Evolutionary conservation across 2,797 vertebrate genomes (phyloP).

Genomic region (Sebastes steindachneri): DNA sequence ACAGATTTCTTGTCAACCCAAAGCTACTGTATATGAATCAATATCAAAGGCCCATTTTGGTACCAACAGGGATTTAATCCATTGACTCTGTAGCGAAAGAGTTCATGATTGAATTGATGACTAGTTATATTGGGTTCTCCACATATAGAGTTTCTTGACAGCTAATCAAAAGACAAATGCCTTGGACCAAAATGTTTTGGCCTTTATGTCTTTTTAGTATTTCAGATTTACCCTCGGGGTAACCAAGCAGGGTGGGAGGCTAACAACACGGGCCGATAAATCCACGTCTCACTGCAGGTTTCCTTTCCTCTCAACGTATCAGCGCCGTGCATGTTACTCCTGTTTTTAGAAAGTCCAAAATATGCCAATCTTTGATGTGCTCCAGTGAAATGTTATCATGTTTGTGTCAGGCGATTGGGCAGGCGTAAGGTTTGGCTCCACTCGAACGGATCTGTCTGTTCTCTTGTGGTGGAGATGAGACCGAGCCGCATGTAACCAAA

Average conservation of each 20-base stretch:
- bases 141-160: slow-evolving; percentile 24
- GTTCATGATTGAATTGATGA: slow-evolving; percentile 22
- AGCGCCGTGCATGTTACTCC: slow-evolving; percentile 38
- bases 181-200: slow-evolving; percentile 26
- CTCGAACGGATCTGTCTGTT: slow-evolving; percentile 55
- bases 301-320: slow-evolving; percentile 56
- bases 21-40: slow-evolving; percentile 27
- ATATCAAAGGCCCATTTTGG: slow-evolving; percentile 24
- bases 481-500: slow-evolving; percentile 41
- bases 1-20: slow-evolving; percentile 30
- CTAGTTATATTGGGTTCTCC: slow-evolving; percentile 11
- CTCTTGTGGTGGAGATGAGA: slow-evolving; percentile 31
- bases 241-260: slow-evolving; percentile 30
- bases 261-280: slow-evolving; percentile 27
- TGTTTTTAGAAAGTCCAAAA: slow-evolving; percentile 58
- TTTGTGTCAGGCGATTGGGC: slow-evolving; percentile 68
- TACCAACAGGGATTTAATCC: slow-evolving; percentile 40
- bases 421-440: slow-evolving; percentile 65
- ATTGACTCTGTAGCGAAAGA: not conserved
- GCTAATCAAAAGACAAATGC: slow-evolving; percentile 24
- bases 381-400: slow-evolving; percentile 71
- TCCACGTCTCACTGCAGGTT: slow-evolving; percentile 19
- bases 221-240: slow-evolving; percentile 15
- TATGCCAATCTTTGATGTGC: slow-evolving; percentile 67
- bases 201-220: slow-evolving; percentile 20